Percentiles rank a stretch among this genome's conserved stretches.
These are phyloP conservation scores for Campoplex capitator DNA, from an alignment of 2,888 invertebrate genomes.

Conservation along the genomic window DNA sequence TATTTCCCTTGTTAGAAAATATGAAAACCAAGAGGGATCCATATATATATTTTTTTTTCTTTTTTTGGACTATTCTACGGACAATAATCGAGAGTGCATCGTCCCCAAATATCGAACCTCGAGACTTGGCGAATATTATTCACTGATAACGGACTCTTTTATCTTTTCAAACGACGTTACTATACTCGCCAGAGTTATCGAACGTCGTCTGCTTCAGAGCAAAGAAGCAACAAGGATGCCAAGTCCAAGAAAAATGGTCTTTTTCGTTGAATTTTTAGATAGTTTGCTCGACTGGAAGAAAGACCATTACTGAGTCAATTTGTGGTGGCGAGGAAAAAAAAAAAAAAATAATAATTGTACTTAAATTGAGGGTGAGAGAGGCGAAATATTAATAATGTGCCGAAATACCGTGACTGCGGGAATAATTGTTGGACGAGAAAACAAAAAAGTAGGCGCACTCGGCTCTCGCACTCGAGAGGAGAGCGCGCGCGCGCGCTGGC, in stretches of 20 bases:
- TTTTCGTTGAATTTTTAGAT: neutral
- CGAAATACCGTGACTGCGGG: neutral
- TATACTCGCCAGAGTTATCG: slow-evolving; percentile 7
- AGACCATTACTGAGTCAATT: neutral
- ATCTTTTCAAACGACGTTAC: neutral
- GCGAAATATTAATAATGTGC: neutral
- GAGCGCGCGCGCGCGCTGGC: neutral
- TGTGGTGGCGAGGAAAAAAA: neutral
- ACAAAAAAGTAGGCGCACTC: neutral
- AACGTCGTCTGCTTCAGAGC: neutral
- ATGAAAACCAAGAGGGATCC: neutral
- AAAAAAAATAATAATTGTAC: neutral
- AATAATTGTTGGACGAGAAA: neutral
- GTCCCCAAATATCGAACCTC: slow-evolving; percentile 8
- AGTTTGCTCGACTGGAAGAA: neutral
- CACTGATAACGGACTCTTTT: slow-evolving; percentile 2
- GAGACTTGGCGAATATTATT: slow-evolving; percentile 25
- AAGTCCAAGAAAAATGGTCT: neutral
- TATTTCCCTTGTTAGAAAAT: neutral
- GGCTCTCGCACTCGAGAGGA: neutral
- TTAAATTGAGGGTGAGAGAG: neutral
- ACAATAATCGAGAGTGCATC: slow-evolving; percentile 29
- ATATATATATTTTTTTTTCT: neutral
- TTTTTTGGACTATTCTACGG: neutral
- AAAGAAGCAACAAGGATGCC: neutral